Evolutionary conservation across 2,797 vertebrate genomes (phyloP).

Genomic region (Pipistrellus kuhlii): DNA sequence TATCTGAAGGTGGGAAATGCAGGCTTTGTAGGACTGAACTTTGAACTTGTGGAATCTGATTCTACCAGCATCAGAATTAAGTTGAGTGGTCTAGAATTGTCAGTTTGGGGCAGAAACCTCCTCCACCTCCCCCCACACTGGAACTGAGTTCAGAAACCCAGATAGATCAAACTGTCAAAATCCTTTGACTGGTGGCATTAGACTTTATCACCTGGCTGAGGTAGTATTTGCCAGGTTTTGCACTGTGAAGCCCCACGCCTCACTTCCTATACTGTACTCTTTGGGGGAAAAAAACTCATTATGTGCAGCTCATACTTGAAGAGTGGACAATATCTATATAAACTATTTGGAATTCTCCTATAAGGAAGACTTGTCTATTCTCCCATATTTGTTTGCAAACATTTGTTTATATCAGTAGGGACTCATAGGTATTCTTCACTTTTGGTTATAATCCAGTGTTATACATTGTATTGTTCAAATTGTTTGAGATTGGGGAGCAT

Average conservation of each 20-base stretch:
- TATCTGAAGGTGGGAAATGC: not conserved
- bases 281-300: not conserved
- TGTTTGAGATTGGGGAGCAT: not conserved
- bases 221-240: not conserved
- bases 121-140: fast-evolving
- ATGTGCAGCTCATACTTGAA: not conserved
- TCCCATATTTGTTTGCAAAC: not conserved
- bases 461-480: not conserved
- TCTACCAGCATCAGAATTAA: not conserved
- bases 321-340: not conserved
- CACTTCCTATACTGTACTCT: not conserved
- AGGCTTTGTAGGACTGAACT: not conserved
- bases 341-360: not conserved
- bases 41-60: not conserved
- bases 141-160: not conserved
- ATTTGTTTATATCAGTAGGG: not conserved
- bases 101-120: not conserved
- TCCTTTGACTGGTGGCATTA: not conserved
- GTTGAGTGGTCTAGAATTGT: not conserved
- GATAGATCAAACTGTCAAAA: fast-evolving
- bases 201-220: not conserved
- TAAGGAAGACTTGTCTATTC: not conserved
- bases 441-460: not conserved
- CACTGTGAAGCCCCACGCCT: fast-evolving
- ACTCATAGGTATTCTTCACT: not conserved